Conservation (phyloP, 2,888 invertebrate genomes). For the Acanthococcus lagerstroemiae region DNA sequence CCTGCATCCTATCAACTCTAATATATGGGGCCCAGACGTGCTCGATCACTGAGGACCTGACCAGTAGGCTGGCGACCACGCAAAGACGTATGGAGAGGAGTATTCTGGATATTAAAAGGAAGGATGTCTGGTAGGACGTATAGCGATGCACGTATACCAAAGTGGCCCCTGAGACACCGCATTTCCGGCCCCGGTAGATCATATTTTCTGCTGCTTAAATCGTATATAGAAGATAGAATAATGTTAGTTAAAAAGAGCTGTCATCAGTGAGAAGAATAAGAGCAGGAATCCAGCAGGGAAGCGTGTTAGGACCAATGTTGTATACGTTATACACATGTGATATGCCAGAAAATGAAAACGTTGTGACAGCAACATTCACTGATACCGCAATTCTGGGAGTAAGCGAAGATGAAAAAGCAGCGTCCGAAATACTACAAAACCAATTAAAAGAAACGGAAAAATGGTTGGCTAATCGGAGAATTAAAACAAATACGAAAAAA, state of each 20-base stretch:
- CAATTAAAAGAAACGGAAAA: neutral
- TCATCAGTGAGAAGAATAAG: neutral
- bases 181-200: no score
- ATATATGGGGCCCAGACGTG: no score
- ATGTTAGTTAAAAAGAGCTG: neutral
- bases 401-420: neutral
- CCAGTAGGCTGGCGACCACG: no score
- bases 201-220: neutral
- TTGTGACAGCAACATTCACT: neutral
- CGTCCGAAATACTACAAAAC: neutral
- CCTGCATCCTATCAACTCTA: no score
- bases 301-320: neutral
- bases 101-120: no score
- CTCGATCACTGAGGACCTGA: no score
- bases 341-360: neutral
- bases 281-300: neutral
- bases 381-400: neutral
- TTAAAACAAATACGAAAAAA: neutral
- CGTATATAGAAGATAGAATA: neutral
- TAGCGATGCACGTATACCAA: no score
- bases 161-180: no score
- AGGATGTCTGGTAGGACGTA: no score
- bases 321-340: neutral
- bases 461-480: neutral
- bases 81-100: no score